These are phyloP conservation scores for Lysandra coridon DNA, from an alignment of 2,888 invertebrate species.

Conservation along the genomic window DNA sequence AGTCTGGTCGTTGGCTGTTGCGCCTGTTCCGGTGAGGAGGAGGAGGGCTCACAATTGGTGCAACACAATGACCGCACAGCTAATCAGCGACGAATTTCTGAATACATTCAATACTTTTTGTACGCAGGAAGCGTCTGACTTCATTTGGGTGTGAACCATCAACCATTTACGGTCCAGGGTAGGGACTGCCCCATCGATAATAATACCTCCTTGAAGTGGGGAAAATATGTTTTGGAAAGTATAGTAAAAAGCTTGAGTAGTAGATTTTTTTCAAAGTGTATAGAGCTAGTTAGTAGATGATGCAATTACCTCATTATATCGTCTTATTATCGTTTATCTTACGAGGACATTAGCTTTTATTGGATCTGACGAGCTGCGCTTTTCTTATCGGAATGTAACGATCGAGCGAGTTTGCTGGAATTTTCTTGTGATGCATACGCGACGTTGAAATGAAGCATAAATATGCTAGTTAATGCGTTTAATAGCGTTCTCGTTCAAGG, in stretches of 20 bases:
- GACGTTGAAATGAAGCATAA: background rate
- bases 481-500: slow-evolving; percentile 18
- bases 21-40: slow-evolving; percentile 58
- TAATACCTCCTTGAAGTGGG: background rate
- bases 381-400: background rate
- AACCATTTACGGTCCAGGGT: background rate
- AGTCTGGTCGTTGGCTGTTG: slow-evolving; percentile 56
- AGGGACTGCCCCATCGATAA: background rate
- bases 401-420: background rate
- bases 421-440: background rate
- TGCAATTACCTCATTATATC: background rate
- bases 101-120: slow-evolving; percentile 27
- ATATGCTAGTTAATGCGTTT: slow-evolving; percentile 11
- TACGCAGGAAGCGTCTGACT: background rate
- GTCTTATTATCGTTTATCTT: background rate
- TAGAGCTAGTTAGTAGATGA: background rate
- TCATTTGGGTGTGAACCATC: background rate
- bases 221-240: background rate
- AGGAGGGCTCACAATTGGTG: slow-evolving; percentile 65
- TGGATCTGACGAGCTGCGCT: background rate
- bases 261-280: background rate
- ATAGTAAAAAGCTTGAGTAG: background rate
- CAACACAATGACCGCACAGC: slow-evolving; percentile 38
- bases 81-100: slow-evolving; percentile 26
- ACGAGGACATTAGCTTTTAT: background rate